These are phyloP conservation scores for Plectrocnemia conspersa DNA, from an alignment of 1,140 invertebrate genomes.

Conservation along the genomic window DNA sequence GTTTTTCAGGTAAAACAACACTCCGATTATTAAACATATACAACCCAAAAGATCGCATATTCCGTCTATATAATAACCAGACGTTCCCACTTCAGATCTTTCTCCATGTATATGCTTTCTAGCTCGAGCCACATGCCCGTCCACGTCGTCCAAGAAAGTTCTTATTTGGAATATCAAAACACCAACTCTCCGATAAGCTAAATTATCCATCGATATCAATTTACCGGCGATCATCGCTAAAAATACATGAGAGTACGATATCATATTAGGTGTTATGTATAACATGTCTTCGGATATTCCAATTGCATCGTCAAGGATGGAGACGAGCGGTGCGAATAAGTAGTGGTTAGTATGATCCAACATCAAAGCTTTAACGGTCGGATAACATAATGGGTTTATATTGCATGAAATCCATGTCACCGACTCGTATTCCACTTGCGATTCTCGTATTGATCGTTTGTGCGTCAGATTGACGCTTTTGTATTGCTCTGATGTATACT, in stretches of 20 bases:
- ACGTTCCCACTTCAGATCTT: constrained; percentile 63
- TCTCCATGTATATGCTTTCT: constrained; percentile 65
- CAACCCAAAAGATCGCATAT: constrained; percentile 70
- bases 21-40: constrained; percentile 60
- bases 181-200: constrained; percentile 62
- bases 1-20: constrained; percentile 60
- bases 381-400: constrained; percentile 66
- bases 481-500: constrained; percentile 16
- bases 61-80: constrained; percentile 70
- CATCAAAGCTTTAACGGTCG: constrained; percentile 70
- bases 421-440: constrained; percentile 47
- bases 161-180: constrained; percentile 70
- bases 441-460: constrained; percentile 15
- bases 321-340: constrained; percentile 66
- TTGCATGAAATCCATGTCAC: constrained; percentile 60
- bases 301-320: constrained; percentile 58
- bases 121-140: constrained; percentile 71
- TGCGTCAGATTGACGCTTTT: constrained; percentile 15
- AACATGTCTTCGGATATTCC: constrained; percentile 56
- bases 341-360: constrained; percentile 74
- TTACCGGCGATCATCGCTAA: constrained; percentile 65
- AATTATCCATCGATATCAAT: constrained; percentile 61
- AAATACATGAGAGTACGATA: constrained; percentile 69
- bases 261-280: constrained; percentile 72
- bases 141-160: constrained; percentile 73